Evolutionary conservation across 2,797 vertebrate species (phyloP).

Genomic region (Spinibarbus caldwelli): DNA sequence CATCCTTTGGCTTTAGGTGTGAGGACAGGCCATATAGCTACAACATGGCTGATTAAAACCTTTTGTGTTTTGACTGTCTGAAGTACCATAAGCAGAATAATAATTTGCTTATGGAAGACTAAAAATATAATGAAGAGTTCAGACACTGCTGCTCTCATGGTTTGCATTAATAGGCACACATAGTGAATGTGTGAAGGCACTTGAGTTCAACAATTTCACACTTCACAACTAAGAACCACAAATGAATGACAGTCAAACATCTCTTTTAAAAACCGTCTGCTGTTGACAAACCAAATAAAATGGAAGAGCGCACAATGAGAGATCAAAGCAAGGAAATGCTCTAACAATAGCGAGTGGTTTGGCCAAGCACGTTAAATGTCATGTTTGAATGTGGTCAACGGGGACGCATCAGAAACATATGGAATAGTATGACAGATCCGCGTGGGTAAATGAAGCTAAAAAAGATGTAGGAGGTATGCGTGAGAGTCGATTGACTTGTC

Average conservation of each 20-base stretch:
- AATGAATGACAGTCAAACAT: not conserved
- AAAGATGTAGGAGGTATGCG: not conserved
- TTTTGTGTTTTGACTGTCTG: conserved; percentile 51
- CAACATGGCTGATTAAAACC: conserved; percentile 50
- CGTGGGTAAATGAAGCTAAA: not conserved
- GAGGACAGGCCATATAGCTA: not conserved
- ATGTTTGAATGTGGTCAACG: not conserved
- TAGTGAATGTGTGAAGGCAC: not conserved
- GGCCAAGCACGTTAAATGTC: not conserved
- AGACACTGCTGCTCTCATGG: not conserved
- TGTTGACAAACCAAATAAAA: conserved; percentile 11
- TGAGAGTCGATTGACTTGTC: not conserved
- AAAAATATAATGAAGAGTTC: not conserved
- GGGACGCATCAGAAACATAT: conserved; percentile 15
- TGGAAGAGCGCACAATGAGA: not conserved
- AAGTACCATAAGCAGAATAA: conserved; percentile 42
- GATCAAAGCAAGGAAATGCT: conserved; percentile 17
- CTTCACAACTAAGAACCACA: not conserved
- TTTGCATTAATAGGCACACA: conserved; percentile 1
- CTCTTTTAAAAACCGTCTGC: not conserved
- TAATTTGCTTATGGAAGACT: conserved; percentile 7
- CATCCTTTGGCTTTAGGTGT: not conserved
- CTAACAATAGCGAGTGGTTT: not conserved
- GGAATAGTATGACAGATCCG: not conserved
- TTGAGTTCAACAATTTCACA: not conserved